These are phyloP conservation scores for Lepus townsendii DNA, from an alignment of 2,797 vertebrate genomes.

Conservation along the genomic window DNA sequence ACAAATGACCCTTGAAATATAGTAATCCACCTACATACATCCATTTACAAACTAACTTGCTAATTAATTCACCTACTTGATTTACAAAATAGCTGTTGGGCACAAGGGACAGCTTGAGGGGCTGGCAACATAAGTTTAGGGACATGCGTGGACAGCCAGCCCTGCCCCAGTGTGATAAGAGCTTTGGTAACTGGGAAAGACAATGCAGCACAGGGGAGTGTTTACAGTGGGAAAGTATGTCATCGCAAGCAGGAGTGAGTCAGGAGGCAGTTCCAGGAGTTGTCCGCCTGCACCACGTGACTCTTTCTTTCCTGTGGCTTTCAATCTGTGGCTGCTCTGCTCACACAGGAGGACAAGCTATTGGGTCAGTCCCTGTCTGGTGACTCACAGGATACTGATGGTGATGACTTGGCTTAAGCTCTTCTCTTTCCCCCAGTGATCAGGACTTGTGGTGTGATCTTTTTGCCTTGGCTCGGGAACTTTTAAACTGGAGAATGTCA, in stretches of 20 bases:
- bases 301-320: conserved; percentile 31
- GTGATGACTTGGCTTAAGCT: background rate
- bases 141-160: background rate
- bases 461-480: conserved; percentile 4
- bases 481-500: background rate
- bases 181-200: background rate
- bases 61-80: background rate
- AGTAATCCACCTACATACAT: background rate
- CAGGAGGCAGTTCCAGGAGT: background rate
- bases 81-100: conserved; percentile 10
- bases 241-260: conserved; percentile 17
- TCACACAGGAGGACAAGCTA: background rate
- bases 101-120: background rate
- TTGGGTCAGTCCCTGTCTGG: conserved; percentile 33
- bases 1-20: background rate
- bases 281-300: background rate
- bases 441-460: background rate
- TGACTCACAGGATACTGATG: conserved; percentile 54
- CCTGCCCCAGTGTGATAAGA: background rate
- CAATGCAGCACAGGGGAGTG: background rate
- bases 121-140: background rate
- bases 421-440: background rate
- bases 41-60: background rate
- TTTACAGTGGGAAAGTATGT: conserved; percentile 26
- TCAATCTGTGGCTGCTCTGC: background rate